Conservation (phyloP, 2,113 vertebrate genomes). For the Pardalotus punctatus region DNA sequence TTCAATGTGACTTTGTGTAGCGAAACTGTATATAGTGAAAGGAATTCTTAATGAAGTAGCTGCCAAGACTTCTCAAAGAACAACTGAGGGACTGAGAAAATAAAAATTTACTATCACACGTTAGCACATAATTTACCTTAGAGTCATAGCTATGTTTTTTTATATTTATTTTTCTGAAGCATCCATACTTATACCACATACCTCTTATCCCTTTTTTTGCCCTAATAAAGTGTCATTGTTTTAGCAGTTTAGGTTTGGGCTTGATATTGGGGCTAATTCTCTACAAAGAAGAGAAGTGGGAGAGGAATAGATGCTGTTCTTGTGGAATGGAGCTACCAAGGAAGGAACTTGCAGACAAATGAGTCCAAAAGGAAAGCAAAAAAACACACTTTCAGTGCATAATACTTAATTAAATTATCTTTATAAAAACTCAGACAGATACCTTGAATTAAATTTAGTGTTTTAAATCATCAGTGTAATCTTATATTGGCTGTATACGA, state of each 20-base stretch:
- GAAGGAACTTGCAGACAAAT: not conserved
- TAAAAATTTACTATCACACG: conserved; percentile 1
- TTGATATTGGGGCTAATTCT: not conserved
- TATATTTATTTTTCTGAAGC: not conserved
- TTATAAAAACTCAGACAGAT: not conserved
- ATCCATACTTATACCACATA: not conserved
- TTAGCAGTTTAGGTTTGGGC: not conserved
- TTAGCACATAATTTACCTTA: not conserved
- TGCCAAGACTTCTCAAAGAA: conserved; percentile 35
- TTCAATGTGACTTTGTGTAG: conserved; percentile 74
- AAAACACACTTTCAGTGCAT: not conserved
- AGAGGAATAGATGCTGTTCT: not conserved
- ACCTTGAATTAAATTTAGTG: not conserved
- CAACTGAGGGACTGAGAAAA: conserved; percentile 43
- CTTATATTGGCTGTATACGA: not conserved
- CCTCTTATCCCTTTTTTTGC: not conserved
- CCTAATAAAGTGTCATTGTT: not conserved
- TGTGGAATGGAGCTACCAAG: not conserved
- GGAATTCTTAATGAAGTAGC: conserved; percentile 58
- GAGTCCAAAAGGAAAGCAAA: not conserved
- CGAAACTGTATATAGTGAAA: conserved; percentile 62
- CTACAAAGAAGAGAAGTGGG: not conserved
- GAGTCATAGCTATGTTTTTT: not conserved
- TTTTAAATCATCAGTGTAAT: not conserved
- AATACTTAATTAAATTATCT: not conserved